Base-by-base conservation (phyloP, 2,888 invertebrate species). In the Drosophila mulleri region DNA sequence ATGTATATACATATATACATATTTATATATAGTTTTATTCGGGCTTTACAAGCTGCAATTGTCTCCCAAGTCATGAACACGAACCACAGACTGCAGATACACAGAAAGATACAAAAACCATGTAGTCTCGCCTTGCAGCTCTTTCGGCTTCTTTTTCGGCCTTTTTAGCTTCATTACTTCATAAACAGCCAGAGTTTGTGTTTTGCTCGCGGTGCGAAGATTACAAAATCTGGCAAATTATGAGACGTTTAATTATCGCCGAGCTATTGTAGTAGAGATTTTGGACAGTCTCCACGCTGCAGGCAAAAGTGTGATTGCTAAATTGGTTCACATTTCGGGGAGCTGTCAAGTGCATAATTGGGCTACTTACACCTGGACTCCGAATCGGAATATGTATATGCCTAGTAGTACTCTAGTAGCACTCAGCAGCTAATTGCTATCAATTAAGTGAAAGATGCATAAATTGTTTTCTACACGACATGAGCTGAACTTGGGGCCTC, bases 151-250 rank as follows among this genome's bases (percentile, higher is more conserved):
- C 58, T 62, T 44, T 57, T 70, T 57, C 47, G 9, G 29, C 45
- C 50, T 71, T 29, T 63, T 58, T 54, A 59, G 67, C 68, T 81
- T 81, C 65, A 75, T 82, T 88, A 75, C 83, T 76, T 74, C 75
- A 87, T 73, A 69, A 72, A 71, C 67, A 59, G 57, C 12, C 14
- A 60, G 44, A 50, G 32, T 57, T 69, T 60, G 68, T 68, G n/a
- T 48, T 54, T 72, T 57, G 32, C 52, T 60, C 35, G 59, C 41
- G 58, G 67, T 69, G 82, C 65, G 45, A 78, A 78, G 58, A 73
- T 88, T 86, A 75, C 83, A 67, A 83, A 83, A 88, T 84, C 26
- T 45, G 48, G 35, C 58, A 59, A 80, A 69, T 77, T 86, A 80
- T 86, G 69, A 66, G 70, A 66, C 67, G 71, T 72, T 81, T 79